Conservation (phyloP, 2,888 invertebrate genomes). For the Aspidiotus rigidus region DNA sequence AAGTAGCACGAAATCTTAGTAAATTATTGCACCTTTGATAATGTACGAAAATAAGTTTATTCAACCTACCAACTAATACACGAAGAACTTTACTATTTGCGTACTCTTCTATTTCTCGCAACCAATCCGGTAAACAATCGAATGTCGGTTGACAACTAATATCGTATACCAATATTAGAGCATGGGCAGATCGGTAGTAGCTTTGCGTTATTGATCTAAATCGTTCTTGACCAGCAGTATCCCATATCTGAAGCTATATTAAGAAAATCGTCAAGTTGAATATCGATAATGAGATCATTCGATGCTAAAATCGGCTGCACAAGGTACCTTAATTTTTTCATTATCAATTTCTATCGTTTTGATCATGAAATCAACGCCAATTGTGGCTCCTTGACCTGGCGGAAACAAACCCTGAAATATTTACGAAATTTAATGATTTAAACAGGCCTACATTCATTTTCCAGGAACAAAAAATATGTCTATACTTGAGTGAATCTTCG, state of each 20-base stretch:
- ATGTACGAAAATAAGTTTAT: not conserved
- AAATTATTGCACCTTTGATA: not conserved
- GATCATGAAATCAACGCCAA: slow-evolving; percentile 99
- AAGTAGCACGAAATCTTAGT: not conserved
- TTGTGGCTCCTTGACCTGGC: slow-evolving; percentile 96
- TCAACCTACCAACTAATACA: slow-evolving; percentile 76
- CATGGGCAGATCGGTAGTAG: slow-evolving; percentile 94
- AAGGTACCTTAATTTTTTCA: slow-evolving; percentile 77
- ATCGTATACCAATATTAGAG: slow-evolving; percentile 92
- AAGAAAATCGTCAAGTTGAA: slow-evolving; percentile 22
- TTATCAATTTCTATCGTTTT: slow-evolving; percentile 96
- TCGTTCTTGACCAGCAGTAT: slow-evolving; percentile 93
- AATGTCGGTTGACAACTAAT: slow-evolving; percentile 96
- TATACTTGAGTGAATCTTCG: slow-evolving; percentile 84
- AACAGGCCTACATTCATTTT: no score
- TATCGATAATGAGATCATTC: not conserved
- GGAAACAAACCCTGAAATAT: slow-evolving; percentile 74
- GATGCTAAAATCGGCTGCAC: no score
- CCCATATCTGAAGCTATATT: slow-evolving; percentile 92
- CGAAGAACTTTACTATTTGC: slow-evolving; percentile 88
- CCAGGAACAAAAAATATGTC: not conserved
- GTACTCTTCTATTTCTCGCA: slow-evolving; percentile 94
- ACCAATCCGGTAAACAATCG: slow-evolving; percentile 93
- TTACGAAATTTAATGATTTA: no score
- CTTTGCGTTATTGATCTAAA: slow-evolving; percentile 97